These are phyloP conservation scores for Riptortus pedestris DNA, from an alignment of 1,140 invertebrate genomes.

Conservation along the genomic window DNA sequence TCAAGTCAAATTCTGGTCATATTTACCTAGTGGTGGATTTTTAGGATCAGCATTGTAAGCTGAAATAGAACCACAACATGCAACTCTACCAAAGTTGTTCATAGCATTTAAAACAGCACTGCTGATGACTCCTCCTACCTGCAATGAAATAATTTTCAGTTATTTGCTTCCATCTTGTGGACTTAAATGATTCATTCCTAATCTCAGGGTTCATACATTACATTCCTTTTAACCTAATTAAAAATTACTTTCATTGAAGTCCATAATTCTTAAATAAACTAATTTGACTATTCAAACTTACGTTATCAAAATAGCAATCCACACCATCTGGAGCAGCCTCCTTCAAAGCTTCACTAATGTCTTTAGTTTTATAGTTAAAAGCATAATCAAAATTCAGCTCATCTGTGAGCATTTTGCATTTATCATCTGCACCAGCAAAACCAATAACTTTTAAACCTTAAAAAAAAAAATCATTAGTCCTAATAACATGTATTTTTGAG, in stretches of 20 bases:
- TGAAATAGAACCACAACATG: slow-evolving; percentile 40
- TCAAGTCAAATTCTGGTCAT: no score
- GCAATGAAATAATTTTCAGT: background rate
- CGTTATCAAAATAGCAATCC: slow-evolving; percentile 48
- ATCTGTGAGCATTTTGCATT: slow-evolving; percentile 54
- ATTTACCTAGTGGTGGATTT: slow-evolving; percentile 9
- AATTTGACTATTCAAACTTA: no score
- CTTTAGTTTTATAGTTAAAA: slow-evolving; percentile 57
- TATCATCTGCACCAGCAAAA: slow-evolving; percentile 56
- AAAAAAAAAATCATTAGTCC: no score
- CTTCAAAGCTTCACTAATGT: slow-evolving; percentile 43
- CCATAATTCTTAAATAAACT: no score
- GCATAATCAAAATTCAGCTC: slow-evolving; percentile 55
- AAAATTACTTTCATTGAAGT: no score
- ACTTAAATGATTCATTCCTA: no score
- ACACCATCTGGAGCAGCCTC: slow-evolving; percentile 43
- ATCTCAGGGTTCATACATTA: no score
- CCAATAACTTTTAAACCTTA: slow-evolving; percentile 57
- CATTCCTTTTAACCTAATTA: no score
- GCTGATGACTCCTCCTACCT: slow-evolving; percentile 41
- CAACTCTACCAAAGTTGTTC: slow-evolving; percentile 37
- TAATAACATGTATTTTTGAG: no score
- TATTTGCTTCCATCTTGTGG: no score
- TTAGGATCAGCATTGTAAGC: slow-evolving; percentile 34
- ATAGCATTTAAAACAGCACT: slow-evolving; percentile 37